Base-by-base conservation (phyloP, 1,140 invertebrate species). In the Philaenus spumarius region DNA sequence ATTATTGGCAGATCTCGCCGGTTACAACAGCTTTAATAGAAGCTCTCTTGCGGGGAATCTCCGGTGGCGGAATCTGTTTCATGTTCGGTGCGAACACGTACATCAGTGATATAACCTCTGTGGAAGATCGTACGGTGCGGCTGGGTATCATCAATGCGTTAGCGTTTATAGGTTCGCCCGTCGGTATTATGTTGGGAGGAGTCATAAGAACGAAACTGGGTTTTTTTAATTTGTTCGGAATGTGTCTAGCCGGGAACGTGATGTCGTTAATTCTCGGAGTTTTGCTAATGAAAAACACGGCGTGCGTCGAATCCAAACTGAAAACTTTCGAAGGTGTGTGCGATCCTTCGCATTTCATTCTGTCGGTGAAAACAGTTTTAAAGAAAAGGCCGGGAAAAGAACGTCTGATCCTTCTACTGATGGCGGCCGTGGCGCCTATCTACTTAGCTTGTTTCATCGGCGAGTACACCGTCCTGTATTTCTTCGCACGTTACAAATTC, bases 71-170 rank as follows among this genome's bases (percentile, higher is more conserved):
- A 51, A 69, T 71, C 1, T 70, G 69, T 2, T 61, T 74, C 6
- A 66, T 73, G 37, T 70, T 77, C 61, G 67, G 71, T n/a, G 64
- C 71, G 2, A 75, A 75, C 58, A 75, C 74, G 22, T 77, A 73
- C 53, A 68, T 78, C 2, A 66, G 71, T 1, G 70, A 75, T 57
- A 69, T 72, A 23, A 68, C 70, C 6, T 57, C 62, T 3, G 43
- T 63, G 1, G 45, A 63, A 23, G 60, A 66, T 2, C 65, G 75
- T 51, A 76, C 75, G 1, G 62, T 69, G 17, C 52, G 73, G 43
- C 68, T 74, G 14, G 71, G 69, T 1, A 67, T 78, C 17, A 50
- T 75, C 1, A 66, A 62, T 7, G 63, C 63, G 0, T 34, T 56
- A 11, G 51, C 43, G 15, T 55, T 55, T 15, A 48, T 62, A 1